phyloP scores from a whole-genome alignment of 2,797 vertebrate genomes.

The Tokudaia muenninki region DNA sequence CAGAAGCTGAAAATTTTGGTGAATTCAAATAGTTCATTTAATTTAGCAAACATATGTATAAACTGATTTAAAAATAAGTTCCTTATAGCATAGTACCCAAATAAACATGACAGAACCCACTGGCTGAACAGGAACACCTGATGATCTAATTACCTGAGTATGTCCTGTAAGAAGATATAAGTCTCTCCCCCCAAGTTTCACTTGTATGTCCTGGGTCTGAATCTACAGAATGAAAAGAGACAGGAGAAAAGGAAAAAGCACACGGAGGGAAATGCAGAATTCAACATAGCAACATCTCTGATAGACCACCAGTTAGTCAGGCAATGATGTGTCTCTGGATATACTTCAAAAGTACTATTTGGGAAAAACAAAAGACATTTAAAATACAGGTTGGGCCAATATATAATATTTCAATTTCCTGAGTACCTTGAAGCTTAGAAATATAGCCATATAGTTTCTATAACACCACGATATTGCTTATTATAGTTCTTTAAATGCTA shows the following conservation, averaged over 20 bases:
- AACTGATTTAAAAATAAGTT: slow-evolving; percentile 64
- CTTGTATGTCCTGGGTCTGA: slow-evolving; percentile 94
- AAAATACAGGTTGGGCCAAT: slow-evolving; percentile 68
- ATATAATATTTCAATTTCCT: slow-evolving; percentile 72
- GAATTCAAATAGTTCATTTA: slow-evolving; percentile 47
- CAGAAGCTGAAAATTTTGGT: slow-evolving; percentile 47
- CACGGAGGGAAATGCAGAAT: slow-evolving; percentile 83
- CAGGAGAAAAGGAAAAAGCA: slow-evolving; percentile 89
- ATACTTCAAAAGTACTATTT: not conserved
- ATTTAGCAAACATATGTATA: slow-evolving; percentile 45
- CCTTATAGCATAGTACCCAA: slow-evolving; percentile 57
- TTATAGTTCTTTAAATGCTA: slow-evolving; percentile 38
- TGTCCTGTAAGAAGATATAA: slow-evolving; percentile 94
- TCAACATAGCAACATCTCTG: slow-evolving; percentile 80
- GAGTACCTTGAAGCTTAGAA: slow-evolving; percentile 61
- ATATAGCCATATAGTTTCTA: slow-evolving; percentile 43
- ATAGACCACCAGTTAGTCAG: slow-evolving; percentile 60
- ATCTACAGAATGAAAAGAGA: slow-evolving; percentile 95
- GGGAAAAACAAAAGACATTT: slow-evolving; percentile 68
- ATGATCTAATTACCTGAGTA: slow-evolving; percentile 92
- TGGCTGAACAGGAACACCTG: slow-evolving; percentile 73
- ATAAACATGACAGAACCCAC: slow-evolving; percentile 66
- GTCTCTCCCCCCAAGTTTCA: slow-evolving; percentile 94
- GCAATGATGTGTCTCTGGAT: slow-evolving; percentile 29
- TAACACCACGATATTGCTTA: slow-evolving; percentile 52